Conservation (phyloP, 1,140 invertebrate species). For the Neodiprion pinetum region DNA sequence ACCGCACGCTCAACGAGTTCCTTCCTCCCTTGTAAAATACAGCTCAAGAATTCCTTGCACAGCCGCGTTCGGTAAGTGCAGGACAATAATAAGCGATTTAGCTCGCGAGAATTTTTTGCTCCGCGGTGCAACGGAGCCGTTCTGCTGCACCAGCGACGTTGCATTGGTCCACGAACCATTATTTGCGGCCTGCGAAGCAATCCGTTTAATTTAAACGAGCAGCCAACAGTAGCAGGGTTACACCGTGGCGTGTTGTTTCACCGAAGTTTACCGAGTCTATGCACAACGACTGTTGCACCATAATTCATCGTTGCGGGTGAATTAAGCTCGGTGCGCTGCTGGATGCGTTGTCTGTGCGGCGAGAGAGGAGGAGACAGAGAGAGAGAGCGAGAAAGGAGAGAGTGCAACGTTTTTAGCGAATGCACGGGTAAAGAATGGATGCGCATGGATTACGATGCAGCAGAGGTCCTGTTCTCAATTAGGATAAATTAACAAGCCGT, state of each 20-base stretch:
- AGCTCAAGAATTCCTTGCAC: no score
- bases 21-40: no score
- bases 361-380: background rate
- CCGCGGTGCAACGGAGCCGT: no score
- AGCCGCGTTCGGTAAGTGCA: no score
- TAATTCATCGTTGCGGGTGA: slow-evolving; percentile 44
- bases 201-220: slow-evolving; percentile 50
- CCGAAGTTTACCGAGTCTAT: slow-evolving; percentile 26
- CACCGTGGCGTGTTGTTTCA: slow-evolving; percentile 31
- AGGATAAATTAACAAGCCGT: no score
- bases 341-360: no score
- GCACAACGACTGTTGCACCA: slow-evolving; percentile 41
- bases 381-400: slow-evolving; percentile 16
- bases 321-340: slow-evolving; percentile 41
- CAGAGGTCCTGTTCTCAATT: no score
- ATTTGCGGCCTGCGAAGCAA: slow-evolving; percentile 38
- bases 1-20: no score
- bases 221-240: slow-evolving; percentile 20
- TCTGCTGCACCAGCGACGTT: no score
- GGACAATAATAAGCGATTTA: no score
- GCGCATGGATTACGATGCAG: no score
- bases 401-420: background rate
- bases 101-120: no score
- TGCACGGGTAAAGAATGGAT: slow-evolving; percentile 10
- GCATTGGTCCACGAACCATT: background rate